phyloP scores from a whole-genome alignment of 2,113 vertebrate species.

The Dasyurus viverrinus region DNA sequence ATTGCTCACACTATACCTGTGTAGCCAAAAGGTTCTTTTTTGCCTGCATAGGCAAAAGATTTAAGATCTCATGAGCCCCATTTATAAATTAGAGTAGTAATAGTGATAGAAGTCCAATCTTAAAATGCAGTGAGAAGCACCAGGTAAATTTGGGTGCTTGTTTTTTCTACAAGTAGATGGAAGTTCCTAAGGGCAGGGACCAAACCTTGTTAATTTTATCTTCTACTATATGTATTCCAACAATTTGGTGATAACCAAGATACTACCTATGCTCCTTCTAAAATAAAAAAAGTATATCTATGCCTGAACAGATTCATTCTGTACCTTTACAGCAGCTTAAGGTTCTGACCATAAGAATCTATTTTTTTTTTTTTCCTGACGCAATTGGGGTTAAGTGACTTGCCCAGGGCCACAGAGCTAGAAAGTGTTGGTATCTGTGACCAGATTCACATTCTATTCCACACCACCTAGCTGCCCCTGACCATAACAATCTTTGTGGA shows the following conservation, averaged over 20 bases:
- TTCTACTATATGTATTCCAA: background rate
- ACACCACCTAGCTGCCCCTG: background rate
- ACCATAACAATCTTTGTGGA: background rate
- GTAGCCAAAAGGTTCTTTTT: too few relatives aligned
- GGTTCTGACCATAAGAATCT: background rate
- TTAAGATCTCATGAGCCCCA: background rate
- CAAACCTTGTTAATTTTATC: background rate
- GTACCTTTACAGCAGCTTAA: background rate
- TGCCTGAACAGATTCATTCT: background rate
- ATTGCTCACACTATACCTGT: too few relatives aligned
- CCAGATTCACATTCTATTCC: too few relatives aligned
- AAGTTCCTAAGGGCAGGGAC: background rate
- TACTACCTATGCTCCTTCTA: background rate
- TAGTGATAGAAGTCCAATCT: background rate
- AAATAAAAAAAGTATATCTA: background rate
- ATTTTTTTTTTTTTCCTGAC: too few relatives aligned
- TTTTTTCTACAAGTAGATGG: background rate
- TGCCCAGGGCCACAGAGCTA: too few relatives aligned
- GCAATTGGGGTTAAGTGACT: too few relatives aligned
- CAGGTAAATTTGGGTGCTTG: background rate
- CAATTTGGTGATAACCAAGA: background rate
- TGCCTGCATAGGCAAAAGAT: too few relatives aligned
- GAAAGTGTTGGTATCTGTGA: too few relatives aligned
- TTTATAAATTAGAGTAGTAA: background rate
- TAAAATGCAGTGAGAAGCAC: background rate